Evolutionary conservation across 2,113 vertebrate genomes (phyloP), one percentile per base, ranked within the genome.

Genomic region (Nothocercus nigrocapillus): DNA sequence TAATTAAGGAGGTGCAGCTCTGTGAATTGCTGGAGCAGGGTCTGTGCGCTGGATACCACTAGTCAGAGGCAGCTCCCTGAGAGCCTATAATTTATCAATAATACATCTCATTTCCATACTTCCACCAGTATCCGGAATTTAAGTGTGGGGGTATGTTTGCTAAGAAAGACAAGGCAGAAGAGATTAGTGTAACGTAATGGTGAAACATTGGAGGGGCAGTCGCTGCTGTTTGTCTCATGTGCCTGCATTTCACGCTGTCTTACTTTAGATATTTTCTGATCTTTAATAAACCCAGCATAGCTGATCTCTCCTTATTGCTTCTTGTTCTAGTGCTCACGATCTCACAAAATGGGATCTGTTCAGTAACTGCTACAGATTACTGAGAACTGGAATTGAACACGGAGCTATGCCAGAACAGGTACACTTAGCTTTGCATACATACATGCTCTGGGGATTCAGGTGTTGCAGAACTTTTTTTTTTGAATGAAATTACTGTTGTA

Each of bases 341-440:
- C 98, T 99, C 90, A 99, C 99, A 8, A 98, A 99, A 95, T 99
- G 99, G 99, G 99, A 99, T 97, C 97, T 99, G 45, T 99, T 99
- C 97, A 99, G 99, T 88, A 99, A 98, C 97, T 99, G 99, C 98
- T 99, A 99, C 97, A 98, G 99, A 97, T 98, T 99, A 92, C 97
- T 99, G 91, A 99, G 99, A 97, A 99, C 99, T 94, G 99, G 99
- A 95, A 99, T 99, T 96, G 99, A 99, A 96, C 99, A 99, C 67
- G 99, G 99, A 98, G 99, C 99, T 80, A 99, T 99, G 99, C 99
- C 99, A 47, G 99, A 99, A 97, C 99, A 99, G 98, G 98, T 99
- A 97, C 44, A 53, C 81, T 53, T 24, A 79, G 13, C 58, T 91
- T 11, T 47, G 36, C n/a, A 59, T 85, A 13, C 85, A 6, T 49